phyloP scores from a whole-genome alignment of 2,888 invertebrate species.

The Trichacis sp. region DNA sequence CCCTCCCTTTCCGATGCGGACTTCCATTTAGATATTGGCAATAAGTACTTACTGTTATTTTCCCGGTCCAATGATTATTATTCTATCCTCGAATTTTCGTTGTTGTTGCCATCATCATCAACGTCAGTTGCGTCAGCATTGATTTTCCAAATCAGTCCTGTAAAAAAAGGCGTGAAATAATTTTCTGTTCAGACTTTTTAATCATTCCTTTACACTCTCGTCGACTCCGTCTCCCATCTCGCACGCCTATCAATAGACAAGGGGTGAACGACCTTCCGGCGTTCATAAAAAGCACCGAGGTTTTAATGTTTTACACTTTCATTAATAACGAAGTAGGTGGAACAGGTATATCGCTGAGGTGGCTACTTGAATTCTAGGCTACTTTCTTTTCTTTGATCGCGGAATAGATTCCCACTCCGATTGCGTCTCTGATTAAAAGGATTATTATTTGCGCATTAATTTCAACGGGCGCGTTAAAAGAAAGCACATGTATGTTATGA shows the following conservation, averaged over 20 bases:
- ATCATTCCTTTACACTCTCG: slow-evolving; percentile 28
- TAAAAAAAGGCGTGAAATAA: slow-evolving; percentile 21
- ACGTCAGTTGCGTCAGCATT: too few relatives aligned
- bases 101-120: too few relatives aligned
- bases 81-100: background rate
- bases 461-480: background rate
- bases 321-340: slow-evolving; percentile 50
- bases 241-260: slow-evolving; percentile 47
- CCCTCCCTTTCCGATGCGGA: slow-evolving; percentile 24
- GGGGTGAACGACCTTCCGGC: slow-evolving; percentile 47
- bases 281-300: slow-evolving; percentile 47
- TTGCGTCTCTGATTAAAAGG: background rate
- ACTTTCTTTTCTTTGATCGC: slow-evolving; percentile 33
- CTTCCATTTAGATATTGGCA: slow-evolving; percentile 53
- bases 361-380: slow-evolving; percentile 38
- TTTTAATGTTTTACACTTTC: slow-evolving; percentile 54
- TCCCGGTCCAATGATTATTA: slow-evolving; percentile 37
- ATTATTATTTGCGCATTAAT: too few relatives aligned
- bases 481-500: slow-evolving; percentile 19
- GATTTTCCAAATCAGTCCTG: too few relatives aligned
- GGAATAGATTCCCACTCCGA: slow-evolving; percentile 32
- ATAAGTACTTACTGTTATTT: slow-evolving; percentile 54
- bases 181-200: slow-evolving; percentile 36
- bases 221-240: slow-evolving; percentile 21
- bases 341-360: slow-evolving; percentile 34